Evolutionary conservation across 2,113 vertebrate genomes (phyloP).

Genomic region (Platysteira castanea): DNA sequence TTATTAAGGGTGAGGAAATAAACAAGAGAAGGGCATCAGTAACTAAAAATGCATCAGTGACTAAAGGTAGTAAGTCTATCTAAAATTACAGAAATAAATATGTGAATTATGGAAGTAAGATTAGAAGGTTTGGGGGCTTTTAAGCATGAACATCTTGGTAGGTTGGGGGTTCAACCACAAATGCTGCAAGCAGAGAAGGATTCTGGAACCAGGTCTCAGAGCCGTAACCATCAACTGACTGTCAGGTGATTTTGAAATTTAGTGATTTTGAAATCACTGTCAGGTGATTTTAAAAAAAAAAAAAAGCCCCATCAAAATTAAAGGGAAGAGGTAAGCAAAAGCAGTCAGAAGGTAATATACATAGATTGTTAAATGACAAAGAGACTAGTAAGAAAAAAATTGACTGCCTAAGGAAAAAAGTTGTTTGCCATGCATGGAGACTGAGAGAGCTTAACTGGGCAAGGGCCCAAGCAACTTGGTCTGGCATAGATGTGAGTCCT

Average conservation of each 20-base stretch:
- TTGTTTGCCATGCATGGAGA: neutral
- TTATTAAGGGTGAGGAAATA: neutral
- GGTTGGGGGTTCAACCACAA: neutral
- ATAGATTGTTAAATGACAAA: neutral
- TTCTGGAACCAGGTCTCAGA: neutral
- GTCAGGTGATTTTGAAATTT: neutral
- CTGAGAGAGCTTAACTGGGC: neutral
- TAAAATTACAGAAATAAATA: neutral
- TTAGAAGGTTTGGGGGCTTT: neutral
- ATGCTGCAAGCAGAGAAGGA: neutral
- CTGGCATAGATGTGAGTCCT: neutral
- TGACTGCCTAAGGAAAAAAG: neutral
- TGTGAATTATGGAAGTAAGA: neutral
- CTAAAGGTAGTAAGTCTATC: neutral
- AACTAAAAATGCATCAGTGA: neutral
- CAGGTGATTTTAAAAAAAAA: neutral
- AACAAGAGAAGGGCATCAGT: neutral
- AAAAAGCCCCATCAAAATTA: neutral
- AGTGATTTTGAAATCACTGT: neutral
- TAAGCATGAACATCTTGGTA: neutral
- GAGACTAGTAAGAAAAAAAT: neutral
- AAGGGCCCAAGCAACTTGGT: neutral
- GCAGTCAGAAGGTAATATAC: neutral
- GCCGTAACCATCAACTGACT: neutral
- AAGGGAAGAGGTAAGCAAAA: neutral